phyloP scores from a whole-genome alignment of 1,140 invertebrate genomes.

The Ooceraea biroi region DNA sequence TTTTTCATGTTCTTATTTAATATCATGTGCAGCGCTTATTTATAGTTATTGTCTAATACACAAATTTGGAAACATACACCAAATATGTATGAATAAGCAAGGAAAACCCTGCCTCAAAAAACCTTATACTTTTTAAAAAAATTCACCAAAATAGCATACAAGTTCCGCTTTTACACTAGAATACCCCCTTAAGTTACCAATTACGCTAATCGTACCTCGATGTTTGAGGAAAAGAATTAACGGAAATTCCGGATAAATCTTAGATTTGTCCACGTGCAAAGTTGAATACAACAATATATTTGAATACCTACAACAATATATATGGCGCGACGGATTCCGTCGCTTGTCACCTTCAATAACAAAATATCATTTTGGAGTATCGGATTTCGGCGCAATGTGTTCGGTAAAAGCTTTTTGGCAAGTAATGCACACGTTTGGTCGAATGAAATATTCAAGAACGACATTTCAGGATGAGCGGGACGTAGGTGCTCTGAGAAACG shows the following conservation, averaged over 20 bases:
- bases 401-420: neutral
- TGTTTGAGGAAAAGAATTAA: no score
- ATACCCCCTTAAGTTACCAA: no score
- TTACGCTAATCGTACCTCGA: no score
- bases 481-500: constrained; percentile 3
- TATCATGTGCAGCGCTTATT: no score
- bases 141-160: no score
- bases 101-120: no score
- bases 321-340: neutral
- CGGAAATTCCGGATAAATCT: constrained; percentile 1
- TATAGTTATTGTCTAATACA: no score
- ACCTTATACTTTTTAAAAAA: no score
- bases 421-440: constrained; percentile 20
- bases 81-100: no score
- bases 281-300: constrained; percentile 18
- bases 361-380: constrained; percentile 23
- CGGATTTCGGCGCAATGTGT: constrained; percentile 11
- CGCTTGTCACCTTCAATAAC: constrained; percentile 24
- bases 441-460: constrained; percentile 53
- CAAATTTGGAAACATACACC: no score
- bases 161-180: no score
- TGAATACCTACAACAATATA: constrained; percentile 10
- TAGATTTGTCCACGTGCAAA: neutral
- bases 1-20: no score
- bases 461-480: constrained; percentile 33